Base-by-base conservation (phyloP, 2,888 invertebrate genomes). In the Nomada ruficornis region DNA sequence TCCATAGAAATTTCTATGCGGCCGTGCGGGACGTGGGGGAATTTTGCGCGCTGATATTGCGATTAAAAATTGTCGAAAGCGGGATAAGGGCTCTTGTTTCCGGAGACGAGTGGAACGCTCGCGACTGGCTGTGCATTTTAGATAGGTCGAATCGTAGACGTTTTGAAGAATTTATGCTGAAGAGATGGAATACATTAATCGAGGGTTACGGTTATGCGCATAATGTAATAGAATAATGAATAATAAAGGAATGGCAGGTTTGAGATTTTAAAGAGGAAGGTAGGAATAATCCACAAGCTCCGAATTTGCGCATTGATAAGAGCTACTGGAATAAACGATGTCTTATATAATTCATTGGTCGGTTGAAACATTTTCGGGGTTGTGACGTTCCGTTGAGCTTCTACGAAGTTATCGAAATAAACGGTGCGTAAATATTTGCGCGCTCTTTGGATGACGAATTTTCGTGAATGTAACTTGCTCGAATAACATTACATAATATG, bases 1-100 rank as follows among this genome's bases (percentile, higher is more conserved):
- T 62, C 59, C 23, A 50, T 57, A 62, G 64, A 73, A 68, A 78
- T 77, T 80, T 70, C 77, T 36, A 36, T 36, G 36, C 0, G 7
- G 36, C n/a, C 55, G 44, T 23, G 36, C 23, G 18, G n/a, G 18
- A 44, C 29, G 10, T 5, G 5, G 47, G 18, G n/a, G 47, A 47
- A 47, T 11, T 2, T 15, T 2, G 47, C 15, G 11, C 47, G 47
- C 15, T 13, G 11, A 47, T 47, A 15, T 15, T 2, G 15, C 15
- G 47, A 47, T 47, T n/a, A 20, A 54, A 54, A 9, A n/a, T 18
- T 1, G 20, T 36, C 50, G n/a, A 13, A 44, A 44, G 55, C 3
- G 13, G 1, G 4, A 42, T 44, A 4, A 18, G 18, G 20, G 23
- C 15, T 26, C 26, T 50, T 50, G 26, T 13, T 69, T 23, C 23